Evolutionary conservation across 2,888 invertebrate genomes (phyloP).

Genomic region (Leptodirus hochenwartii): DNA sequence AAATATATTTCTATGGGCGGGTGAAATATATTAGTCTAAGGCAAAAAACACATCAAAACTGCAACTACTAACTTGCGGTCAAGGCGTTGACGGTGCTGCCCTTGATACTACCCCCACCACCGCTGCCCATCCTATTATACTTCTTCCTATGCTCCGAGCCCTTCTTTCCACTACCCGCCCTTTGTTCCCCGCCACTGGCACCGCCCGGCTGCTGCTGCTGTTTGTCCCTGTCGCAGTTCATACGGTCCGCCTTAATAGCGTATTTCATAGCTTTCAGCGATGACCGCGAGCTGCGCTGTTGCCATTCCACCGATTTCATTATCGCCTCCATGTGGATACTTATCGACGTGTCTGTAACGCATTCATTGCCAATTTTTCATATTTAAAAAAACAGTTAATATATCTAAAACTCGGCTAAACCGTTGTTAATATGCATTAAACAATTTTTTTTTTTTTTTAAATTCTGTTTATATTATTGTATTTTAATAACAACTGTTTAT

Average conservation of each 20-base stretch:
- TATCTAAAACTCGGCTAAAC: neutral
- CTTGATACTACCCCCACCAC: slow-evolving; percentile 23
- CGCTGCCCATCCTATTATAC: slow-evolving; percentile 17
- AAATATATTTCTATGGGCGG: too few relatives aligned
- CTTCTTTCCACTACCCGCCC: slow-evolving; percentile 11
- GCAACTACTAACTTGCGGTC: slow-evolving; percentile 27
- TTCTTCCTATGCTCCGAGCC: slow-evolving; percentile 31
- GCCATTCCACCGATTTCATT: slow-evolving; percentile 65
- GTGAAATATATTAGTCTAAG: neutral
- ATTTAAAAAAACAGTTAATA: neutral
- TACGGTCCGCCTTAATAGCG: slow-evolving; percentile 10
- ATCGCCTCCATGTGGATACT: slow-evolving; percentile 51
- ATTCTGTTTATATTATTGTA: too few relatives aligned
- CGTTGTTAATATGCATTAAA: too few relatives aligned
- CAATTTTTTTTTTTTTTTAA: too few relatives aligned
- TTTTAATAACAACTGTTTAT: too few relatives aligned
- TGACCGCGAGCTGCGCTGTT: slow-evolving; percentile 41
- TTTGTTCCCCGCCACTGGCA: slow-evolving; percentile 16
- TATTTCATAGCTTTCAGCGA: slow-evolving; percentile 22
- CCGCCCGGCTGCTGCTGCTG: too few relatives aligned
- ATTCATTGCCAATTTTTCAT: neutral
- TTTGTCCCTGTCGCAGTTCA: slow-evolving; percentile 9
- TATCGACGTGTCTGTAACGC: slow-evolving; percentile 42
- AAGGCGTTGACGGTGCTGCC: slow-evolving; percentile 30
- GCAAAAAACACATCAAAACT: neutral